phyloP scores from a whole-genome alignment of 2,113 vertebrate species.

The Myrmophylax atrothorax region DNA sequence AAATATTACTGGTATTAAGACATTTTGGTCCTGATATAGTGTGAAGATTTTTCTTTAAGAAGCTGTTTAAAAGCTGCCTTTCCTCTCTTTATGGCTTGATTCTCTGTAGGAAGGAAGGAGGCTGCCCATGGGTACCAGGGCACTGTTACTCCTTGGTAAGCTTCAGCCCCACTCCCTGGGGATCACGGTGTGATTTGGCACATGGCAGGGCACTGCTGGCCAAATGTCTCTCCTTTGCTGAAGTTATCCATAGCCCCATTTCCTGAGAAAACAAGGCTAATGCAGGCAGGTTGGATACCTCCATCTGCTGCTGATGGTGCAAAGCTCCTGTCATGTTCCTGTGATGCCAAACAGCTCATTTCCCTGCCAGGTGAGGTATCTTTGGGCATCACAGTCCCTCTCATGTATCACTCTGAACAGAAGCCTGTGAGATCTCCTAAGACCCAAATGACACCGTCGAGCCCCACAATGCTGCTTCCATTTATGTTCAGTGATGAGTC shows the following conservation, averaged over 20 bases:
- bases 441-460: not conserved
- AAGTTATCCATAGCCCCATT: not conserved
- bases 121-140: not conserved
- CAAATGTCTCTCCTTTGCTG: not conserved
- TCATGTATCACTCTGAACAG: not conserved
- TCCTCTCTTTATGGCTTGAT: constrained; percentile 47
- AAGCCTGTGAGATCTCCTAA: not conserved
- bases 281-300: not conserved
- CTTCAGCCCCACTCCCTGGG: not conserved
- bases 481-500: not conserved
- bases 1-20: not conserved
- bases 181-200: not conserved
- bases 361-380: not conserved
- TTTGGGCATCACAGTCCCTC: not conserved
- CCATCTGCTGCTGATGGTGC: not conserved
- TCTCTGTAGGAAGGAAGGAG: not conserved
- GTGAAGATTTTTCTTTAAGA: not conserved
- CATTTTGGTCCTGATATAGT: constrained; percentile 37
- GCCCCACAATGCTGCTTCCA: not conserved
- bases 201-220: not conserved
- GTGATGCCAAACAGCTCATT: not conserved
- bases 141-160: not conserved
- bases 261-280: not conserved
- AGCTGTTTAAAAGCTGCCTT: not conserved
- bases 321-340: not conserved